Evolutionary conservation across 2,888 invertebrate species (phyloP).

Genomic region (Eulithis testata): DNA sequence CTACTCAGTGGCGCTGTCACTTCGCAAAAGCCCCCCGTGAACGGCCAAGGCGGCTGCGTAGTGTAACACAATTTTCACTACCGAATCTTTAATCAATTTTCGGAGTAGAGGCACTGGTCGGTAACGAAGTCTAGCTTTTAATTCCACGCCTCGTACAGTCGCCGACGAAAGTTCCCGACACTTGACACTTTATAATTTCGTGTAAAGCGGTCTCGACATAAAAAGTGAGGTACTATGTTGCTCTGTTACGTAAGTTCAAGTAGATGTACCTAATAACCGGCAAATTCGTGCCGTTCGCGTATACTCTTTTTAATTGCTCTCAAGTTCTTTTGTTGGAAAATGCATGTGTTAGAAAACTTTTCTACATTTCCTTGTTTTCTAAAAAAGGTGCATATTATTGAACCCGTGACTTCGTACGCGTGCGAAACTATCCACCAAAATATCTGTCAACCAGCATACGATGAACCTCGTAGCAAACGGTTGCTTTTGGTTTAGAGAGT

Average conservation of each 20-base stretch:
- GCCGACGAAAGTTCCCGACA: constrained; percentile 36
- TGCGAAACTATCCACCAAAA: no score
- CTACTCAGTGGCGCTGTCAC: no score
- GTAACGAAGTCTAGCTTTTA: constrained; percentile 82
- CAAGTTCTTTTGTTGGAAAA: neutral
- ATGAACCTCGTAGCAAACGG: no score
- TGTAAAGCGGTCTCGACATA: constrained; percentile 19
- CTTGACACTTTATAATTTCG: constrained; percentile 27
- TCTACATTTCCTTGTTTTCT: neutral
- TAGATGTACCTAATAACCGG: constrained; percentile 15
- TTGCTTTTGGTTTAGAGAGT: no score
- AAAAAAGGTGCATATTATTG: no score
- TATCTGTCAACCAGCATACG: no score
- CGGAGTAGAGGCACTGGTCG: constrained; percentile 38
- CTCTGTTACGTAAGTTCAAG: constrained; percentile 17
- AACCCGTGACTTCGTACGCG: no score
- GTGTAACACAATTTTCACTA: no score
- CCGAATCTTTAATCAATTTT: no score
- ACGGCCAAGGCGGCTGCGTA: no score
- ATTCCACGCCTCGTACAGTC: constrained; percentile 63
- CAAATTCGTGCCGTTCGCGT: constrained; percentile 5
- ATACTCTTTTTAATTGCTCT: constrained; percentile 6
- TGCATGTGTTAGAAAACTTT: neutral
- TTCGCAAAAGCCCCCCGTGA: no score
- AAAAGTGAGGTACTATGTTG: constrained; percentile 27